These are phyloP conservation scores for Meteorus colon DNA, from an alignment of 2,888 invertebrate genomes.

Conservation along the genomic window DNA sequence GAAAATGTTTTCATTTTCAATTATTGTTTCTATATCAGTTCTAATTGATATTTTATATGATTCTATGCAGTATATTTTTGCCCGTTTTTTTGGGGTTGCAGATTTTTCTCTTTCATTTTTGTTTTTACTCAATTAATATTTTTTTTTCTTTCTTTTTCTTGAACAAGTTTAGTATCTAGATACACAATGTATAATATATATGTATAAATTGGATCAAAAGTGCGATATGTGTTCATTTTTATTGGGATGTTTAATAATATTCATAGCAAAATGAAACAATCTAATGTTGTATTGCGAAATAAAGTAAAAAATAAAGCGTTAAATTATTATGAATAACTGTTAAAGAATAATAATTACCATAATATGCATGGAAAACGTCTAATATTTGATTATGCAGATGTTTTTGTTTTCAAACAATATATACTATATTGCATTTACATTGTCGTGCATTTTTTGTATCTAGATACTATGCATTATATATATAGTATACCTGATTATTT, in stretches of 20 bases:
- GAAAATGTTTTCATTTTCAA: slow-evolving; percentile 25
- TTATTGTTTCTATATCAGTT: slow-evolving; percentile 24
- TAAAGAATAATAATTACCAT: slow-evolving; percentile 26
- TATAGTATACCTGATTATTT: background rate
- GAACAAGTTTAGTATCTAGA: background rate
- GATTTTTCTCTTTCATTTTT: background rate
- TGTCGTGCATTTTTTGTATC: slow-evolving; percentile 16
- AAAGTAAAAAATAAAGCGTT: slow-evolving; percentile 10
- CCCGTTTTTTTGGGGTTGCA: background rate
- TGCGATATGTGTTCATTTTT: background rate
- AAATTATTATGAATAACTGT: slow-evolving; percentile 19
- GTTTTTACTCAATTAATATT: background rate
- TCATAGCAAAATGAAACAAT: slow-evolving; percentile 11
- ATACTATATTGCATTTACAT: background rate
- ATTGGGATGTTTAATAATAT: background rate
- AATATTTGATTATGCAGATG: slow-evolving; percentile 1
- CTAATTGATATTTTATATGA: slow-evolving; percentile 13
- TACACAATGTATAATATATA: background rate
- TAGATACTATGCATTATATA: slow-evolving; percentile 25
- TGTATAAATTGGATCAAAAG: slow-evolving; percentile 14
- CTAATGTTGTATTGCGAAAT: slow-evolving; percentile 11
- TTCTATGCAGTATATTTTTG: slow-evolving; percentile 6
- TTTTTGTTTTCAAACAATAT: slow-evolving; percentile 11
- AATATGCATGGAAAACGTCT: slow-evolving; percentile 34
- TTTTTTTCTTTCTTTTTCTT: no score